These are phyloP conservation scores for Nanger granti DNA, from an alignment of 2,113 vertebrate genomes.

Conservation along the genomic window DNA sequence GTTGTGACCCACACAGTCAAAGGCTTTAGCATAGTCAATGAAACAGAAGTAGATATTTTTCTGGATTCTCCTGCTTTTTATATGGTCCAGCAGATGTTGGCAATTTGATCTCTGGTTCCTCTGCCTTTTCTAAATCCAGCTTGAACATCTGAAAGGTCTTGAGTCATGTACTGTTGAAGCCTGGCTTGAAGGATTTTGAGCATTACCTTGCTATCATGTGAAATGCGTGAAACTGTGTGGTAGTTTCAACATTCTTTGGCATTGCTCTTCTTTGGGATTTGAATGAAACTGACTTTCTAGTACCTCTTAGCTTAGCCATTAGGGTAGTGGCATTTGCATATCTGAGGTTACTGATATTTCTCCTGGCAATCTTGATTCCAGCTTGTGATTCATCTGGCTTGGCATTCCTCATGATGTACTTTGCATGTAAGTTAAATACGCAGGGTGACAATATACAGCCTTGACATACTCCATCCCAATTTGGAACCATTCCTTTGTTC, in stretches of 20 bases:
- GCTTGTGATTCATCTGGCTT: not conserved
- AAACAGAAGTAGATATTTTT: not conserved
- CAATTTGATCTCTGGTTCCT: not conserved
- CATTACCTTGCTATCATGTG: not conserved
- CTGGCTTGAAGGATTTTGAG: not conserved
- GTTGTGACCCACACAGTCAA: not conserved
- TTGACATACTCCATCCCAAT: not conserved
- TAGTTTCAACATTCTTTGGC: not conserved
- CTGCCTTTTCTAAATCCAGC: not conserved
- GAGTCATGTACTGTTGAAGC: not conserved
- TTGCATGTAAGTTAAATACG: not conserved
- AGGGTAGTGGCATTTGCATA: too few relatives aligned
- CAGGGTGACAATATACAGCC: not conserved
- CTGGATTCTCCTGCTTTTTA: not conserved
- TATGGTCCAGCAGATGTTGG: not conserved
- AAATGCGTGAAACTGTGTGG: not conserved
- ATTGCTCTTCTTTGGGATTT: not conserved
- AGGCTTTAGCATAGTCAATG: not conserved
- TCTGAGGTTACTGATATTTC: too few relatives aligned
- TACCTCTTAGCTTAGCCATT: too few relatives aligned
- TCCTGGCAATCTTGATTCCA: not conserved
- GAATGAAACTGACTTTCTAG: not conserved
- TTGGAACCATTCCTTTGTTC: not conserved
- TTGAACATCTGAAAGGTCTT: not conserved
- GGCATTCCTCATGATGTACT: not conserved